Conservation (phyloP, 1,140 invertebrate genomes). For the Contarinia nasturtii region DNA sequence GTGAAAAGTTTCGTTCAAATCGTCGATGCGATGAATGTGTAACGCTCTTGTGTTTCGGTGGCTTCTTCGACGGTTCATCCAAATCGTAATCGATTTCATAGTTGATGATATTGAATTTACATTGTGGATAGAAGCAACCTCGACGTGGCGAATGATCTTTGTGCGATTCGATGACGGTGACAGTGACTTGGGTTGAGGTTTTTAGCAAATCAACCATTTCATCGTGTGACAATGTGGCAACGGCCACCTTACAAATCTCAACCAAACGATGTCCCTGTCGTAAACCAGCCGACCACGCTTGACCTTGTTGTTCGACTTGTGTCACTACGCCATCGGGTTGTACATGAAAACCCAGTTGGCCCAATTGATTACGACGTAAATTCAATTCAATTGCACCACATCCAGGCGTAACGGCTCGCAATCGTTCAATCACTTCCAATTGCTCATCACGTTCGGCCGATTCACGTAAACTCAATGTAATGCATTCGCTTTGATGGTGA, state of each 20-base stretch:
- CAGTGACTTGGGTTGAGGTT: conserved; percentile 67
- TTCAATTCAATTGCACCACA: conserved; percentile 54
- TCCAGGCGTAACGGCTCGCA: conserved; percentile 52
- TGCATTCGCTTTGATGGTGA: conserved; percentile 71
- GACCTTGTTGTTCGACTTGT: conserved; percentile 73
- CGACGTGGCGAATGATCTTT: conserved; percentile 24
- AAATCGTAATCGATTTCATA: conserved; percentile 51
- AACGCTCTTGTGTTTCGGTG: conserved; percentile 12
- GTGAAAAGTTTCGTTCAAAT: conserved; percentile 57
- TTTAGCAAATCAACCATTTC: conserved; percentile 87
- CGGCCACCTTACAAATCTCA: conserved; percentile 80
- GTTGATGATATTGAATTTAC: conserved; percentile 39
- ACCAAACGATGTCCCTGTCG: conserved; percentile 75
- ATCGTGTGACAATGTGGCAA: conserved; percentile 76
- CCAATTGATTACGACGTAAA: conserved; percentile 50
- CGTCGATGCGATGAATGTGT: conserved; percentile 32
- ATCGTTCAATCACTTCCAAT: conserved; percentile 52
- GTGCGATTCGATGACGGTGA: conserved; percentile 45
- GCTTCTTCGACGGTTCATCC: conserved; percentile 9
- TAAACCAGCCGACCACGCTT: conserved; percentile 77
- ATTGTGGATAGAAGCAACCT: conserved; percentile 47
- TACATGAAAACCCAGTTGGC: conserved; percentile 88
- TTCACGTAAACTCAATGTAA: conserved; percentile 47
- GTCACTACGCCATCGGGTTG: conserved; percentile 90
- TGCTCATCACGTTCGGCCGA: conserved; percentile 53